These are phyloP conservation scores for Neria commutata DNA, from an alignment of 2,888 invertebrate genomes.

Conservation along the genomic window DNA sequence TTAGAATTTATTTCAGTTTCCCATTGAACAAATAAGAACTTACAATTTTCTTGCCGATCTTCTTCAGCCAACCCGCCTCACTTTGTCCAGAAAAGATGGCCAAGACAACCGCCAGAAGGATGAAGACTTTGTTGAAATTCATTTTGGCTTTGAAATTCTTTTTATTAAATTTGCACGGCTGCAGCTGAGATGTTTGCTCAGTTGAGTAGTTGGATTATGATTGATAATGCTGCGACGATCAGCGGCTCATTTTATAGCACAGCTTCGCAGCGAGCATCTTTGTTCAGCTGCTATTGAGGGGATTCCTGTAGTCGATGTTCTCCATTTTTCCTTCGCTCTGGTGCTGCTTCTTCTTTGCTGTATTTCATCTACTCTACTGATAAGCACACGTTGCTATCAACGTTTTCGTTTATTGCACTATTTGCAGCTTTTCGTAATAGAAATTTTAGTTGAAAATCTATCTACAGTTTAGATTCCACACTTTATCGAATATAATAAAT, in stretches of 20 bases:
- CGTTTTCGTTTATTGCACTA: too few relatives aligned
- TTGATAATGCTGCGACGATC: not conserved
- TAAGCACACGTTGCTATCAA: too few relatives aligned
- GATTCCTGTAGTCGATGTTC: too few relatives aligned
- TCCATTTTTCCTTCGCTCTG: too few relatives aligned
- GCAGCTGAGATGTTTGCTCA: too few relatives aligned
- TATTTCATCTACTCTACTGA: too few relatives aligned
- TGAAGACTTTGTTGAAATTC: slow-evolving; percentile 40
- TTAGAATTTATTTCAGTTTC: slow-evolving; percentile 22
- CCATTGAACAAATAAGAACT: slow-evolving; percentile 25
- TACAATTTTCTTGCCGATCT: slow-evolving; percentile 37
- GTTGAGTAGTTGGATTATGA: not conserved
- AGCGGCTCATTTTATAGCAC: not conserved
- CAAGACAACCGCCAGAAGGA: slow-evolving; percentile 31
- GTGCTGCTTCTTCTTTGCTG: too few relatives aligned
- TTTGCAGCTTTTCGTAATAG: too few relatives aligned
- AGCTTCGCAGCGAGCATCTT: not conserved
- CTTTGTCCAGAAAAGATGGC: slow-evolving; percentile 33
- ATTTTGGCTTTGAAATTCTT: slow-evolving; percentile 23
- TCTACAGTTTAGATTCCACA: too few relatives aligned
- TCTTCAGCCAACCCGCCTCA: slow-evolving; percentile 38
- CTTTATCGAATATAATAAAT: too few relatives aligned
- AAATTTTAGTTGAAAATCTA: too few relatives aligned
- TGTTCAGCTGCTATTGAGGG: too few relatives aligned
- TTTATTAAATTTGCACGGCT: not conserved